Percentiles rank a stretch among this genome's conserved stretches.
Evolutionary conservation across 2,888 invertebrate species (phyloP).

Genomic region (Agonum fuliginosum): DNA sequence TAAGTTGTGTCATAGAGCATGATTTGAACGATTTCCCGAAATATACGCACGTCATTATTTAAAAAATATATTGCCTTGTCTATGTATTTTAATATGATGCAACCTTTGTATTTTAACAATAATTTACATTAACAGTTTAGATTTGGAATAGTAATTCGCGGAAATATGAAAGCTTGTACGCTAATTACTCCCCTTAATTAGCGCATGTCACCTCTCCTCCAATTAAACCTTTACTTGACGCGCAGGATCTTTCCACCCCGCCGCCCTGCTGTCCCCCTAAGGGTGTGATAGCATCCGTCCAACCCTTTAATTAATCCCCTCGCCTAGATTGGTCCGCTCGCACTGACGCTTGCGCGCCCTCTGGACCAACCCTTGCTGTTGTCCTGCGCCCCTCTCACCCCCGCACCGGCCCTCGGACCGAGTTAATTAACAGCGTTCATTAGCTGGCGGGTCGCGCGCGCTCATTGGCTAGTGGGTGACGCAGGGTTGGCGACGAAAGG

Average conservation of each 20-base stretch:
- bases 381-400: slow-evolving; percentile 71
- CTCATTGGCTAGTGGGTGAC: slow-evolving; percentile 36
- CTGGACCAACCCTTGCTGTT: slow-evolving; percentile 71
- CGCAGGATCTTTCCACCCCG: too few relatives aligned
- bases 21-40: too few relatives aligned
- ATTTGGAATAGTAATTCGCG: too few relatives aligned
- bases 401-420: slow-evolving; percentile 64
- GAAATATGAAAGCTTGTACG: too few relatives aligned
- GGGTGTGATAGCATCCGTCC: slow-evolving; percentile 64
- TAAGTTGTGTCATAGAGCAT: too few relatives aligned
- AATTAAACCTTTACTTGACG: slow-evolving; percentile 55
- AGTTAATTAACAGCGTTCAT: slow-evolving; percentile 63
- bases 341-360: slow-evolving; percentile 70
- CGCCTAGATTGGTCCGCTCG: slow-evolving; percentile 66
- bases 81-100: too few relatives aligned
- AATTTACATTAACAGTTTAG: too few relatives aligned
- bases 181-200: too few relatives aligned
- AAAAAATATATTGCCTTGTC: too few relatives aligned
- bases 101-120: too few relatives aligned
- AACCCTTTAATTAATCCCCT: slow-evolving; percentile 72
- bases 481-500: slow-evolving; percentile 21
- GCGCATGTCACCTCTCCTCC: slow-evolving; percentile 30
- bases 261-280: too few relatives aligned
- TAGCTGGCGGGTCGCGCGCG: slow-evolving; percentile 48
- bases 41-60: too few relatives aligned